phyloP scores from a whole-genome alignment of 1,140 invertebrate genomes.

The Paralvinella palmiformis region DNA sequence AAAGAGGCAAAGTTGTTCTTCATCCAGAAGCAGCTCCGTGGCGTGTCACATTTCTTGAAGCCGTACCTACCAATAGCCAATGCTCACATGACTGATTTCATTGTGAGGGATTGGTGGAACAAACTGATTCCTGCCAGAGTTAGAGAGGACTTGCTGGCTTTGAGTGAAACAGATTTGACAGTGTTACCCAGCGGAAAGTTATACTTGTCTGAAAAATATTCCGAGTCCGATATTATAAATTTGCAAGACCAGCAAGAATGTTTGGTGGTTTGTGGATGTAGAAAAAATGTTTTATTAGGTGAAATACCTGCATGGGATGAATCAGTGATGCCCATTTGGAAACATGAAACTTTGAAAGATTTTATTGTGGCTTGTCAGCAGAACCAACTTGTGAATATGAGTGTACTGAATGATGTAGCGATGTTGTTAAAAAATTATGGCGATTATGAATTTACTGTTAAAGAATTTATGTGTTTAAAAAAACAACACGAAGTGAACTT shows the following conservation, averaged over 20 bases:
- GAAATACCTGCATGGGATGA: background rate
- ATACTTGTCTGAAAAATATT: background rate
- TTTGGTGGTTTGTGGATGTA: background rate
- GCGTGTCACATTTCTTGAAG: slow-evolving; percentile 55
- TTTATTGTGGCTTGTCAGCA: background rate
- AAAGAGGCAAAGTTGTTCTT: too few species aligned
- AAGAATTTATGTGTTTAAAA: slow-evolving; percentile 68
- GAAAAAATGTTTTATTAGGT: background rate
- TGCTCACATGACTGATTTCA: slow-evolving; percentile 74
- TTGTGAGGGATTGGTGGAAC: slow-evolving; percentile 65
- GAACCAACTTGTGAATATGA: background rate
- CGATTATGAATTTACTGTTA: background rate
- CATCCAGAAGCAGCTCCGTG: slow-evolving; percentile 14
- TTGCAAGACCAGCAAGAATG: background rate
- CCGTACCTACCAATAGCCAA: slow-evolving; percentile 61
- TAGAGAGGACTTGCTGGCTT: background rate
- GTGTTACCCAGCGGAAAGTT: background rate
- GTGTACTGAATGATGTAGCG: background rate
- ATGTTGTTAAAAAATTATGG: background rate
- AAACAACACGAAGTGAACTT: slow-evolving; percentile 74
- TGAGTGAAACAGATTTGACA: background rate
- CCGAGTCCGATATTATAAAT: background rate
- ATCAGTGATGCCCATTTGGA: background rate
- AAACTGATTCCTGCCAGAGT: slow-evolving; percentile 31
- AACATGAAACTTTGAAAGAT: background rate